Conservation (phyloP, 2,797 vertebrate genomes). For the Mastacembelus armatus region DNA sequence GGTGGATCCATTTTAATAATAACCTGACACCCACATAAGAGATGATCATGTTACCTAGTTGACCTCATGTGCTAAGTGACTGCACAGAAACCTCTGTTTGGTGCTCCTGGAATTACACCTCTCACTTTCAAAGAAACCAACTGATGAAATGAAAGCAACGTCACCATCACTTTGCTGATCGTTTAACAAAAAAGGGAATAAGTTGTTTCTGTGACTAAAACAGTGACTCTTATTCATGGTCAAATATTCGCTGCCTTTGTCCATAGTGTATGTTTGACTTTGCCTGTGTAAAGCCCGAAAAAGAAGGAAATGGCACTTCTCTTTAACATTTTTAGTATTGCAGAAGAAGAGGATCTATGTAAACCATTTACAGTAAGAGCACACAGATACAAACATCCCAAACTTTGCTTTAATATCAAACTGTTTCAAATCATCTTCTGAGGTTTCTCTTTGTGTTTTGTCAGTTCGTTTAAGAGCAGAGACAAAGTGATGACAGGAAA, state of each 20-base stretch:
- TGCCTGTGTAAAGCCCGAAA: slow-evolving; percentile 15
- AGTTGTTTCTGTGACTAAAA: slow-evolving; percentile 1
- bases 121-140: slow-evolving; percentile 40
- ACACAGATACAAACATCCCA: neutral
- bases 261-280: neutral
- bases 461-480: neutral
- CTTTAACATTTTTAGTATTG: slow-evolving; percentile 52
- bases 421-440: neutral
- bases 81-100: neutral
- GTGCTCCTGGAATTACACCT: neutral
- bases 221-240: neutral
- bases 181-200: slow-evolving; percentile 27
- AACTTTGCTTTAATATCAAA: slow-evolving; percentile 7
- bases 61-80: neutral
- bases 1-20: slow-evolving; percentile 10
- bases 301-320: slow-evolving; percentile 69
- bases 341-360: slow-evolving; percentile 64
- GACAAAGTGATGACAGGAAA: neutral
- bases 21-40: neutral
- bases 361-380: slow-evolving; percentile 64
- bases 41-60: neutral
- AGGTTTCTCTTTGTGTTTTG: slow-evolving; percentile 14
- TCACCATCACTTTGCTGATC: neutral
- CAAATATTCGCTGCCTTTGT: neutral
- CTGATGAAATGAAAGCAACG: slow-evolving; percentile 53